A percentile compares a stretch with the other conserved stretches of the same genome.
Evolutionary conservation across 2,888 invertebrate species (phyloP).

Genomic region (Loripinus fragilis): DNA sequence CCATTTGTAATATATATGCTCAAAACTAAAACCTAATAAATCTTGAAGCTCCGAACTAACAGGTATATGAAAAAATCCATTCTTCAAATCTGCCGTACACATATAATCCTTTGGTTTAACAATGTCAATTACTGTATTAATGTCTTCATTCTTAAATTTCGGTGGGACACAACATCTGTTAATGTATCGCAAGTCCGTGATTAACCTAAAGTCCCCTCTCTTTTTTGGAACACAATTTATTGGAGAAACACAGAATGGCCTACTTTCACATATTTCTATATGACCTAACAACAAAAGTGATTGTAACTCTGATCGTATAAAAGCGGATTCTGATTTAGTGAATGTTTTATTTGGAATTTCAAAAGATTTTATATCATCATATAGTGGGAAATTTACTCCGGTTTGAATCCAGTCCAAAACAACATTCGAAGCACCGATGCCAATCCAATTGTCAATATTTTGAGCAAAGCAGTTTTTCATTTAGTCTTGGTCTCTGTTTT

Average conservation of each 20-base stretch:
- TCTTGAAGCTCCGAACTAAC: background rate
- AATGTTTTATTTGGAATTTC: slow-evolving; percentile 21
- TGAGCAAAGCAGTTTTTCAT: background rate
- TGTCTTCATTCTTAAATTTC: slow-evolving; percentile 35
- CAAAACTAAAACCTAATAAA: slow-evolving; percentile 26
- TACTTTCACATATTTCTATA: slow-evolving; percentile 11
- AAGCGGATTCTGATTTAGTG: background rate
- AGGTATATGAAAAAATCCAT: slow-evolving; percentile 38
- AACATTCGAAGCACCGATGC: slow-evolving; percentile 6
- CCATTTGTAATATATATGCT: slow-evolving; percentile 22
- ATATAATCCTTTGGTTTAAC: slow-evolving; percentile 25
- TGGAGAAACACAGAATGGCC: slow-evolving; percentile 14
- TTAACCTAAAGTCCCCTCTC: slow-evolving; percentile 21
- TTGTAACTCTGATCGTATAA: slow-evolving; percentile 25
- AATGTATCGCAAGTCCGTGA: slow-evolving; percentile 27
- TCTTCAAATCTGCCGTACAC: slow-evolving; percentile 19
- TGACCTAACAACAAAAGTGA: slow-evolving; percentile 4
- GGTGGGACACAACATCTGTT: slow-evolving; percentile 2
- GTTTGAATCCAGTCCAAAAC: slow-evolving; percentile 12
- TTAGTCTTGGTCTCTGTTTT: slow-evolving; percentile 1
- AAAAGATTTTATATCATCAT: slow-evolving; percentile 18
- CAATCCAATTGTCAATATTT: background rate
- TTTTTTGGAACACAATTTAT: slow-evolving; percentile 35
- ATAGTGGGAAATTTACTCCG: slow-evolving; percentile 25
- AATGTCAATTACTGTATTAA: slow-evolving; percentile 23